Conservation (phyloP, 1,140 invertebrate species). For the Trichogramma pretiosum region DNA sequence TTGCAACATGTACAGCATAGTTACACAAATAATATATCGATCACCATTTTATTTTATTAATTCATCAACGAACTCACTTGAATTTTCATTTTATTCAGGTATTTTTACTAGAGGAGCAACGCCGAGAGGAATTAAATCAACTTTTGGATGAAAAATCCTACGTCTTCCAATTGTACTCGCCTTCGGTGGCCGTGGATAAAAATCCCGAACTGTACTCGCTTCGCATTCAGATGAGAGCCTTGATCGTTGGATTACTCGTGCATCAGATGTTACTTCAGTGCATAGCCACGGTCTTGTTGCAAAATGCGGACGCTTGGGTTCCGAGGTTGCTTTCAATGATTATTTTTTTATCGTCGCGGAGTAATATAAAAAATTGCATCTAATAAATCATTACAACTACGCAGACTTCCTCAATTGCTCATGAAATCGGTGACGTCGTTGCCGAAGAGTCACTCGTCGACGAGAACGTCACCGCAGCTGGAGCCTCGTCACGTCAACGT, state of each 20-base stretch:
- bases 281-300: constrained; percentile 74
- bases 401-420: constrained; percentile 37
- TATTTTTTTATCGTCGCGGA: too few relatives aligned
- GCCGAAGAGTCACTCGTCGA: constrained; percentile 28
- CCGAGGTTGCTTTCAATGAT: constrained; percentile 41
- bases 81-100: constrained; percentile 54
- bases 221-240: constrained; percentile 73
- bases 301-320: constrained; percentile 48
- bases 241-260: constrained; percentile 79
- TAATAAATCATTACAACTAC: too few relatives aligned
- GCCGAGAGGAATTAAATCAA: constrained; percentile 32
- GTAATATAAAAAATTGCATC: too few relatives aligned
- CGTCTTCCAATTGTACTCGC: constrained; percentile 80
- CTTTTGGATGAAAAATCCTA: constrained; percentile 70
- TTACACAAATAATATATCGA: too few relatives aligned
- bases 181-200: constrained; percentile 59
- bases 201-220: constrained; percentile 73
- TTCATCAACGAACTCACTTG: too few relatives aligned
- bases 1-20: too few relatives aligned
- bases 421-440: constrained; percentile 46
- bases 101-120: constrained; percentile 58
- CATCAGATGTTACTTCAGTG: constrained; percentile 88
- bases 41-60: too few relatives aligned
- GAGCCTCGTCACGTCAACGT: constrained; percentile 30
- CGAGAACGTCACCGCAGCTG: constrained; percentile 20